Percentiles rank a stretch among this genome's conserved stretches.
Evolutionary conservation across 2,113 vertebrate genomes (phyloP).

Genomic region (Chionis minor): DNA sequence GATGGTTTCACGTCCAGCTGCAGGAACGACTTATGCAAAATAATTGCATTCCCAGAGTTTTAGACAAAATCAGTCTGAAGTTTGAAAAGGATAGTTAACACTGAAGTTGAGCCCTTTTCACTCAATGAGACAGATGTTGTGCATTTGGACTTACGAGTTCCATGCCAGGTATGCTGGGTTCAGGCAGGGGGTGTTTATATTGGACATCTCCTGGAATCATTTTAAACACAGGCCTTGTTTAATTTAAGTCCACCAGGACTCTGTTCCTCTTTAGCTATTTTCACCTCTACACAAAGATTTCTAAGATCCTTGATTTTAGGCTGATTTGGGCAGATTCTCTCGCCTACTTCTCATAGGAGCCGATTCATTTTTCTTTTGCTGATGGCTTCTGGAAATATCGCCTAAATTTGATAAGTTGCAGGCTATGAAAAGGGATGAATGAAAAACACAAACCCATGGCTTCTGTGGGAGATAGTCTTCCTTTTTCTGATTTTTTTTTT

Average conservation of each 20-base stretch:
- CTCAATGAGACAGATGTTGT: neutral
- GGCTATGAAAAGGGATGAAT: neutral
- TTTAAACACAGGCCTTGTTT: conserved; percentile 4
- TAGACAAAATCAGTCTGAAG: neutral
- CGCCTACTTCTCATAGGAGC: neutral
- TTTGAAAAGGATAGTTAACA: neutral
- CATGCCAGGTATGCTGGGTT: neutral
- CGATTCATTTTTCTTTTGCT: neutral
- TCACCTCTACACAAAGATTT: neutral
- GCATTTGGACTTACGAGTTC: neutral
- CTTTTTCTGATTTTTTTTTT: neutral
- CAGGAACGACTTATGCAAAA: neutral
- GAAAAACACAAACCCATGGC: neutral
- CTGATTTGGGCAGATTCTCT: neutral
- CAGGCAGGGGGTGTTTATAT: neutral
- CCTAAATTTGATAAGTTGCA: neutral
- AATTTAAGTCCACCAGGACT: neutral
- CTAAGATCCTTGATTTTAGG: neutral
- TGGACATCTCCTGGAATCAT: neutral
- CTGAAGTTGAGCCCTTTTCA: neutral
- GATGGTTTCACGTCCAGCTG: rapidly evolving
- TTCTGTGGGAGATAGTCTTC: neutral
- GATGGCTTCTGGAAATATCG: neutral
- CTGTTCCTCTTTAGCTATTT: neutral
- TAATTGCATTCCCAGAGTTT: neutral